Conservation (phyloP, 1,140 invertebrate genomes). For the Aporrectodea caliginosa region DNA sequence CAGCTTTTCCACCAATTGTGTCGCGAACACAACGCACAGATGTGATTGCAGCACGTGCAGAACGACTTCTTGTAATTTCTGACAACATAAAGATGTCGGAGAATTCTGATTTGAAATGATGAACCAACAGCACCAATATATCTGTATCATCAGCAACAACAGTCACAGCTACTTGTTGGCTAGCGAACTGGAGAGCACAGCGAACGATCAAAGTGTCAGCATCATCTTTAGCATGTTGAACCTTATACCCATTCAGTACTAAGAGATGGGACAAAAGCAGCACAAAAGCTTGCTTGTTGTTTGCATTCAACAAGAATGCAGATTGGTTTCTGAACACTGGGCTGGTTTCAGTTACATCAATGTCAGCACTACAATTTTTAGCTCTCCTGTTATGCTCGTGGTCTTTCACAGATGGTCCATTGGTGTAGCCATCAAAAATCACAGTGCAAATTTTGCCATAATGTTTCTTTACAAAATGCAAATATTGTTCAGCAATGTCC, state of each 20-base stretch:
- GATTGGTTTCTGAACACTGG: not conserved
- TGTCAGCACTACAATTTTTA: not conserved
- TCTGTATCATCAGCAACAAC: constrained; percentile 1
- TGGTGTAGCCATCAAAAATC: not conserved
- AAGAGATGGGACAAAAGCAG: not conserved
- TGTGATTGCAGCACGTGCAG: not conserved
- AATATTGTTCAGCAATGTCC: not conserved
- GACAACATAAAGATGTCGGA: not conserved
- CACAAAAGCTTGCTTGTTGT: not conserved
- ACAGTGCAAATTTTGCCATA: not conserved
- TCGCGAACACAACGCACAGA: not conserved
- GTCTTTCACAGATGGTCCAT: not conserved
- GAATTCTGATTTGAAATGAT: not conserved
- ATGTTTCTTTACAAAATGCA: not conserved
- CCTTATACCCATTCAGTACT: not conserved
- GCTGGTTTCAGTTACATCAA: not conserved
- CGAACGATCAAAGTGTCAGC: not conserved
- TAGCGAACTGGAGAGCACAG: not conserved
- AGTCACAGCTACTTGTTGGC: not conserved
- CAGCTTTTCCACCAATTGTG: not conserved
- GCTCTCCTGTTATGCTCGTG: not conserved
- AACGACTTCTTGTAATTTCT: not conserved
- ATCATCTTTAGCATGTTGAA: not conserved
- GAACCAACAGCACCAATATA: not conserved
- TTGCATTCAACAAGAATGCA: not conserved